Base-by-base conservation (phyloP, 1,140 invertebrate genomes). In the Solen grandis region DNA sequence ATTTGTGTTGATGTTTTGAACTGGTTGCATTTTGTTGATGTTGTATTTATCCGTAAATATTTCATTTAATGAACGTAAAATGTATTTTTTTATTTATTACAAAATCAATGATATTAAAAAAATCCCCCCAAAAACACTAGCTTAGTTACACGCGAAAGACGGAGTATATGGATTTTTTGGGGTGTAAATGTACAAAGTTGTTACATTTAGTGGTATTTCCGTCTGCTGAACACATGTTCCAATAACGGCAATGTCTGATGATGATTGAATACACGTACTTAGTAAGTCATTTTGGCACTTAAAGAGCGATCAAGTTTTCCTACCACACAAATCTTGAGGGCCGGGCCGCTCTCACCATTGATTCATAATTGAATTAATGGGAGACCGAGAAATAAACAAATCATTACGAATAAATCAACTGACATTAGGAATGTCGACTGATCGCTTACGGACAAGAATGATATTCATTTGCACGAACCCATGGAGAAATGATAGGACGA, bases 361-460 rank as follows among this genome's bases (percentile, higher is more conserved):
- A 78, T 78, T 68, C 57, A 78, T 78, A 78, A 78, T 78, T 78
- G 63, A 69, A 78, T 66, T 60, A 69, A 78, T 78, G 75, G 50
- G 65, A 69, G 55, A 16, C 35, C 54, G 65, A 36, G 31, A 10
- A 16, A n/a, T 60, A 36, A 57, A 78, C 60, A 41, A 54, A 78
- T 78, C 65, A 78, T 69, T 57, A 35, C 27, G 16, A 29, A 66
- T 66, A 66, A n/a, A 66, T 66, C 35, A 33, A n/a, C 16, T 66
- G 63, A 35, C 63, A 35, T 66, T 66, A 33, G 63, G 35, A 66
- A 66, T 66, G 63, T 66, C 27, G 35, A 14, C 59, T 29, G 19
- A 22, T 60, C 59, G 27, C 16, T 31, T 60, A 60, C 1, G 2
- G 1, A 60, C 33, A 19, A 16, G 2, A 36, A 35, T 35, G 63